These are phyloP conservation scores for Cantharis rufa DNA, from an alignment of 2,888 invertebrate genomes.

Conservation along the genomic window DNA sequence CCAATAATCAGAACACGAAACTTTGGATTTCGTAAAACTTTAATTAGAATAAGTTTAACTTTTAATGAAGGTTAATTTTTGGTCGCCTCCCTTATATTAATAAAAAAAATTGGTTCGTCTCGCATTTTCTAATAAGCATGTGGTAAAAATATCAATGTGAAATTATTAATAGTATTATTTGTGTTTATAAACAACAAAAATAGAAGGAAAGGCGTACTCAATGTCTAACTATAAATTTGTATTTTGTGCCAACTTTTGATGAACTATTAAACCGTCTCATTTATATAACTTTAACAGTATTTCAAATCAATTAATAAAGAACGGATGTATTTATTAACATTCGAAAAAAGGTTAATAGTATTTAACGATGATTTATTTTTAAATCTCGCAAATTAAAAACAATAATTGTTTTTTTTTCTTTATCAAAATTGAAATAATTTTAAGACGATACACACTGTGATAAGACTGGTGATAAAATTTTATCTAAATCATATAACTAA, in stretches of 20 bases:
- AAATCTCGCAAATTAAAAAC: not conserved
- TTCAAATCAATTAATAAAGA: slow-evolving; percentile 4
- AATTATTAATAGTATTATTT: not conserved
- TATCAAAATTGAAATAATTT: not conserved
- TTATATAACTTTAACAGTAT: slow-evolving; percentile 18
- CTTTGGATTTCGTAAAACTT: no score
- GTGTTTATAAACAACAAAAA: not conserved
- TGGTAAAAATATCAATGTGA: not conserved
- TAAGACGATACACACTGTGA: not conserved
- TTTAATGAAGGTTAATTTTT: not conserved
- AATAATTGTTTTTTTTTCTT: not conserved
- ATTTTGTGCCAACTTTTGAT: slow-evolving; percentile 19
- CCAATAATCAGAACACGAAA: no score
- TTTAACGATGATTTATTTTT: not conserved
- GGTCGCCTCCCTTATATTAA: not conserved
- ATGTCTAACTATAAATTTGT: slow-evolving; percentile 20
- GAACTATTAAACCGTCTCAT: slow-evolving; percentile 21
- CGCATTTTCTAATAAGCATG: not conserved
- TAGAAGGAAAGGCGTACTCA: not conserved
- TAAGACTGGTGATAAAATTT: not conserved
- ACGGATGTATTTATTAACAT: not conserved
- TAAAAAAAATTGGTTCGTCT: not conserved
- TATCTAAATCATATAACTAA: not conserved
- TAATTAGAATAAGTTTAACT: no score
- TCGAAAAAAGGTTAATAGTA: not conserved